Evolutionary conservation across 2,113 vertebrate genomes (phyloP), one percentile per base, ranked within the genome.

Genomic region (Trachemys scripta): DNA sequence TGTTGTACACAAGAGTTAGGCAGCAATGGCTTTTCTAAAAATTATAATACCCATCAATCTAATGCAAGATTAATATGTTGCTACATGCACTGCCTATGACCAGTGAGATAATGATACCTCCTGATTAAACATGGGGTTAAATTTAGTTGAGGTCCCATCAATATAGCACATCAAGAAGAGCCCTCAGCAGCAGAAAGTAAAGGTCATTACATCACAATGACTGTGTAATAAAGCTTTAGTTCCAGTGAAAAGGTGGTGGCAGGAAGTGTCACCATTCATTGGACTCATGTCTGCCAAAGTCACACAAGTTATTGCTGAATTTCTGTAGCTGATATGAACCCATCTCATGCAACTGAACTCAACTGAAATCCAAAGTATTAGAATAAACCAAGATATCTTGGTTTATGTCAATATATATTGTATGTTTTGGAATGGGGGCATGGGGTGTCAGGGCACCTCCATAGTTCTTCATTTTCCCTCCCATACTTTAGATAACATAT

Each of bases 131-230:
- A 86, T 1, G 38, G 25, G 19, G 2, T 50, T 81, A 80, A 16
- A 53, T 94, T 80, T 94, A 91, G 38, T 89, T 84, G 54, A 88
- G 35, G 86, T 75, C 27, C 20, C 57, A 83, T 84, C 84, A n/a
- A 25, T 38, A 83, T 3, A 45, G 72, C 38, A 50, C 24, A 1
- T 54, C 59, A 87, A 91, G 93, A 92, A 45, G 9, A 90, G 25
- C 6, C 50, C 57, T 93, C 53, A 50, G 76, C 27, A 72, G 45
- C 45, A 51, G 45, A 10, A 83, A 78, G 14, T 69, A 86, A 97
- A 53, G 8, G 8, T 87, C 45, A 49, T 72, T 62, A 29, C 38
- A 45, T 53, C 42, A 49, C 35, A 72, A 69, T 62, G 85, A 51
- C 47, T 93, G 27, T 62, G 88, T 76, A 89, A 10, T 49, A 72